Evolutionary conservation across 1,140 invertebrate species (phyloP), one percentile per base, ranked within the genome.

Genomic region (Ceratina calcarata): DNA sequence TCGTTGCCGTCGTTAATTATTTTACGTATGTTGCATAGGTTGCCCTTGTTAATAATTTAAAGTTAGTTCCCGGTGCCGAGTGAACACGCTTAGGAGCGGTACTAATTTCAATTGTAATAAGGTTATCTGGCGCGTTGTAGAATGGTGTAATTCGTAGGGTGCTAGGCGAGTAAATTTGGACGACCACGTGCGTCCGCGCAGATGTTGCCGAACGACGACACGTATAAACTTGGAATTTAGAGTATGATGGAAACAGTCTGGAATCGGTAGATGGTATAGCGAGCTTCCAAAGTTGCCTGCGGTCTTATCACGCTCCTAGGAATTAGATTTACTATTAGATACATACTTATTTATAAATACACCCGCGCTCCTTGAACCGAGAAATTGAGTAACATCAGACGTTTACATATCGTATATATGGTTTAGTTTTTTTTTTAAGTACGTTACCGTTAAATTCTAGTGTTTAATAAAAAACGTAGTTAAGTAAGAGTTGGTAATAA

Each of bases 71-170:
- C 2, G 13, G 16, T 3, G 60, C 13, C 65, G 27, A 51, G 66
- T 27, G 72, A 74, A 80, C 75, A 15, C 82, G 53, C 15, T 70
- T 70, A 58, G 76, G 72, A 80, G 58, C 60, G 27, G 53, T 22
- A 55, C 49, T 83, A 84, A 84, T 84, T 84, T 83, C 76, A 84
- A 83, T 84, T 80, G 76, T 84, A 84, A 84, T 84, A 83, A 75
- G 72, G 83, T 84, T 84, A 79, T 71, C 71, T 74, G 45, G 49
- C 51, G 20, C 65, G 57, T n/a, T 70, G 37, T 75, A 62, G 71
- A 75, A 79, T 77, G 60, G 76, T 7, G 67, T 80, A 84, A 83
- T 84, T 68, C 79, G 82, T 55, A 80, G 78, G 83, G 77, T 85
- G 83, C 67, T 45, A 58, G 68, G 27, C 37, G 78, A 85, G 67